Base-by-base conservation (phyloP, 2,888 invertebrate genomes). In the Melanophora roralis region DNA sequence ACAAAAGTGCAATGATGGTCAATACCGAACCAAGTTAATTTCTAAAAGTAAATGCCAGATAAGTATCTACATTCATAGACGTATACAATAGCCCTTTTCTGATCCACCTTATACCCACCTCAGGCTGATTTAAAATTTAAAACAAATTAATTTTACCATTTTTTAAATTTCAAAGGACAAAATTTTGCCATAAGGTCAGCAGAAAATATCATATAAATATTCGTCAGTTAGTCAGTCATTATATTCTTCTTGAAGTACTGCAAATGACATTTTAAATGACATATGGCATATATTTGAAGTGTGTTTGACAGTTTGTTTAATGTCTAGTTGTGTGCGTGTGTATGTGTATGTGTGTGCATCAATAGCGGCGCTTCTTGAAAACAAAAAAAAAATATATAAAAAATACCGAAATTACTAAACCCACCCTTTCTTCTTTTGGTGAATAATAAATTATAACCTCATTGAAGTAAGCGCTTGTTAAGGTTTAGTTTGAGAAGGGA, bases 261-360 rank as follows among this genome's bases (percentile, higher is more conserved):
- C 82, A 77, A 79, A 75, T 81, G 74, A 80, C 82, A 79, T 72
- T 49, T 75, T 21, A 60, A 71, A 73, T 74, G 75, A 78, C 68
- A 77, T 51, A 62, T 47, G 65, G n/a, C n/a, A n/a, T n/a, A n/a
- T n/a, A n/a, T n/a, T n/a, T n/a, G n/a, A n/a, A 9, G 11, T 36
- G 16, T 40, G 19, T 27, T 27, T 27, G 27, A 27, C 67, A 16
- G n/a, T n/a, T n/a, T n/a, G n/a, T n/a, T 57, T 45, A 7, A 9
- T 43, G 43, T 64, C 6, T 47, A 47, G n/a, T 36, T 1, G 21
- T 65, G 34, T 36, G 27, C 9, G 40, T 36, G 38, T 38, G 23
- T 64, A 8, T 16, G 34, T 43, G 57, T 47, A 12, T 21, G 34
- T 34, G 14, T 68, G 23, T 68, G 55, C 36, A 51, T 43, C 53